Evolutionary conservation across 2,113 vertebrate species (phyloP), one percentile per base, ranked within the genome.

Genomic region (Otis tarda): DNA sequence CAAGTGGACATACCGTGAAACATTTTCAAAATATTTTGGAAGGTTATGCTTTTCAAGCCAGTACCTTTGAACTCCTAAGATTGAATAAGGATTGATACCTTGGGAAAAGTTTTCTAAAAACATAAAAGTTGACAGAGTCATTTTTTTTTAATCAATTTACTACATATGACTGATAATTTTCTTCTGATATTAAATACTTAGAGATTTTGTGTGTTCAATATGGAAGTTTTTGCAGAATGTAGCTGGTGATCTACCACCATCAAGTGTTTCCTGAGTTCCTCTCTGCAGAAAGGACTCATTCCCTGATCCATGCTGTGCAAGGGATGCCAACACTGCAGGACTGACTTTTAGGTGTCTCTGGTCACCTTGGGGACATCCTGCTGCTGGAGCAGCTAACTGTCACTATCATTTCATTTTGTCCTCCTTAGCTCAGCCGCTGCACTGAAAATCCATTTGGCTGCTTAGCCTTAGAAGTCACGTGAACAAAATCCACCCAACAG

Each of bases 281-380:
- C 20, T n/a, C 91, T 86, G 41, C 85, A 94, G 63, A 90, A 89
- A 65, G 64, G 89, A 71, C 90, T 91, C 39, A 47, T 90, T 95
- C 79, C 30, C 35, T 70, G 12, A 49, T 37, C 14, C 11, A 11
- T 7, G 9, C 12, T 56, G 5, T 37, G 10, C 60, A 21, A 83
- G 14, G 19, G 12, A 87, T 8, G 9, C 6, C 41, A 30, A 19
- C 37, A 55, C 35, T 9, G 16, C 33, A 88, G 35, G 55, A 53
- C 1, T 73, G 65, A 60, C 23, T 93, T 81, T 55, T 41, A 79
- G 10, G 10, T 41, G 6, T 60, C 25, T 83, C 24, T 28, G 45
- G 35, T 28, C 57, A 49, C 55, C 73, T 9, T 68, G 30, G 49
- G 39, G 39, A 16, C 39, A 53, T 69, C 63, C 37, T 85, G 39